Base-by-base conservation (phyloP, 2,113 vertebrate genomes). In the Acrocephalus arundinaceus region DNA sequence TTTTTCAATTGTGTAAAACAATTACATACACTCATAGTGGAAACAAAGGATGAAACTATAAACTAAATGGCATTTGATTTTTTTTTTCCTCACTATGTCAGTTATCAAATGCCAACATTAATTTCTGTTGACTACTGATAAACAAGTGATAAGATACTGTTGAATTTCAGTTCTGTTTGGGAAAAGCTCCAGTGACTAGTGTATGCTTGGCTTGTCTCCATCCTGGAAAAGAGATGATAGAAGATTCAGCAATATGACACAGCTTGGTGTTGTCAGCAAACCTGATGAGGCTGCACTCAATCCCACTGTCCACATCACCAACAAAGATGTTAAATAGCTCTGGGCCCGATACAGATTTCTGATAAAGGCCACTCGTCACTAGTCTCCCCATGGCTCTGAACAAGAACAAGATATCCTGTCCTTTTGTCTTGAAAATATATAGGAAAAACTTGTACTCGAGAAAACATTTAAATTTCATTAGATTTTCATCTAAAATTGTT, bases 51-150 rank as follows among this genome's bases (percentile, higher is more conserved):
- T 23, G 20, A 19, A 33, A 46, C 13, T 30, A 6, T 46, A 92
- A 88, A 76, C 2, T 54, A 45, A 70, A 43, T 14, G 3, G 0
- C 0, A 0, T 58, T 62, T 49, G 14, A 15, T 7, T 19, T 24
- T 46, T 51, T 57, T 57, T 68, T 73, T 68, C 54, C 12, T 63
- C 9, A 78, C 2, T 7, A 11, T 66, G 27, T 70, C 27, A 66
- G 8, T 46, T 41, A 46, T 57, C 15, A 72, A 55, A 82, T 66
- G 8, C 62, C n/a, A 74, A 30, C 5, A 65, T 55, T 67, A 48
- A 68, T 87, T 82, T 71, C 9, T 57, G 10, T 52, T 83, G 33
- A 45, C 23, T 85, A 16, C 2, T 43, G 22, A 78, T 43, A 58
- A 87, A 73, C 10, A 79, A 77, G 31, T 62, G 54, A 35, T 6